Evolutionary conservation across 2,888 invertebrate species (phyloP), one percentile per base, ranked within the genome.

Genomic region (Clusia tigrina): DNA sequence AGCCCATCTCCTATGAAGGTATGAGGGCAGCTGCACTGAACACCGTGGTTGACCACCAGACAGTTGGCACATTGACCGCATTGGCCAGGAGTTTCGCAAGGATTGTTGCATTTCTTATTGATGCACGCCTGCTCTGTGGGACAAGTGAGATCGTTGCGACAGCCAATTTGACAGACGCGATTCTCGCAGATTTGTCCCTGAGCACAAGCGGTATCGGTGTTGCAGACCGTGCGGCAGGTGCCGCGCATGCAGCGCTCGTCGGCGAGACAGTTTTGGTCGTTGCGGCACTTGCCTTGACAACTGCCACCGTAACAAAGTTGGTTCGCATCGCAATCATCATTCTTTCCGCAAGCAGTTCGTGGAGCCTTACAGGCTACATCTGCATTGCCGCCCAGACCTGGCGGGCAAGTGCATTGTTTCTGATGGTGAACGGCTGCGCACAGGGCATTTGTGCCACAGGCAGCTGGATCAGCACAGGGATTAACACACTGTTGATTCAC

Each of bases 1-100:
- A 92, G 85, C 2, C 95, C 92, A 83, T 95, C 92, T 1, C 95
- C 95, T 38, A 91, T 87, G 73, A 91, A 93, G 76, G 91, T 91
- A 55, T 88, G 85, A 2, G 93, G 91, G 74, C 96, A 96, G 77
- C 90, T 92, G 78, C 96, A 96, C 77, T 93, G 93, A 0, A 91
- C 90, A 25, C 91, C 90, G 78, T 95, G 95, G 80, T 93, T 93
- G 60, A 90, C 87, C 2, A 94, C 94, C 74, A 89, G 87, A 75
- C 95, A 95, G 58, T 89, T 88, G 18, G 95, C 93, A 79, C 95
- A 95, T 54, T 90, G 87, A 54, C 95, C 95, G 79, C 95, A 95
- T 58, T 90, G 87, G 58, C 88, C 88, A 12, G 86, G 87, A 60
- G 88, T 88, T 70, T 89, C 88, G 76, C 95, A 95, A 9, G 95